Evolutionary conservation across 2,888 invertebrate genomes (phyloP).

Genomic region (Drosophila mimica): DNA sequence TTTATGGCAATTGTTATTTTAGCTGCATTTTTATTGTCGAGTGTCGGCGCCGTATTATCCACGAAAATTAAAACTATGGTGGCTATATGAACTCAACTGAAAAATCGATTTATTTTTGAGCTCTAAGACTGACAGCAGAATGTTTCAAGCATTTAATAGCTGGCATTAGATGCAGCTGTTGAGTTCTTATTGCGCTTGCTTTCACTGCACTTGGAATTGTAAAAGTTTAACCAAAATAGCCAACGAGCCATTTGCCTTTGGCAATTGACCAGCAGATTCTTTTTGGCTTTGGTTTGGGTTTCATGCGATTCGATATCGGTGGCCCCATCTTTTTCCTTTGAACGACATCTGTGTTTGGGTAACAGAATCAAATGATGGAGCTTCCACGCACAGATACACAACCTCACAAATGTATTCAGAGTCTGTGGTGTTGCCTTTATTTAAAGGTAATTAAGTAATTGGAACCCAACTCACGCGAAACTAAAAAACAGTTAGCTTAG

Average conservation of each 20-base stretch:
- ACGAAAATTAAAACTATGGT: not conserved
- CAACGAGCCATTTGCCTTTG: constrained; percentile 14
- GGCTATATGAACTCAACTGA: no score
- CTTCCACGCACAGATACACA: not conserved
- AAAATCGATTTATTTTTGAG: no score
- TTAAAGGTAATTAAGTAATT: constrained; percentile 65
- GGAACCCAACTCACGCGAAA: constrained; percentile 34
- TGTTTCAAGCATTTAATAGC: not conserved
- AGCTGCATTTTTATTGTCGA: not conserved
- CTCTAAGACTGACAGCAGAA: not conserved
- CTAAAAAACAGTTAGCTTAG: constrained; percentile 13
- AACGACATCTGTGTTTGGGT: constrained; percentile 8
- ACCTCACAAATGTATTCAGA: constrained; percentile 7
- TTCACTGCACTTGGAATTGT: constrained; percentile 21
- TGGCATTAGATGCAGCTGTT: constrained; percentile 6
- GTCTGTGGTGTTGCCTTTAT: constrained; percentile 35
- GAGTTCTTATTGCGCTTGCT: not conserved
- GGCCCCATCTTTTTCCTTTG: not conserved
- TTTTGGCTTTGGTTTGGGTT: constrained; percentile 39
- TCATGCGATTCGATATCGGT: constrained; percentile 19
- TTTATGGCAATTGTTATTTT: not conserved
- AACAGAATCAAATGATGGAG: constrained; percentile 10
- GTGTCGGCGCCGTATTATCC: not conserved
- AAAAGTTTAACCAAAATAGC: constrained; percentile 26
- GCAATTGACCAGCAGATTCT: constrained; percentile 45